Evolutionary conservation across 1,140 invertebrate genomes (phyloP), one percentile per base, ranked within the genome.

Genomic region (Kradibia gibbosae): DNA sequence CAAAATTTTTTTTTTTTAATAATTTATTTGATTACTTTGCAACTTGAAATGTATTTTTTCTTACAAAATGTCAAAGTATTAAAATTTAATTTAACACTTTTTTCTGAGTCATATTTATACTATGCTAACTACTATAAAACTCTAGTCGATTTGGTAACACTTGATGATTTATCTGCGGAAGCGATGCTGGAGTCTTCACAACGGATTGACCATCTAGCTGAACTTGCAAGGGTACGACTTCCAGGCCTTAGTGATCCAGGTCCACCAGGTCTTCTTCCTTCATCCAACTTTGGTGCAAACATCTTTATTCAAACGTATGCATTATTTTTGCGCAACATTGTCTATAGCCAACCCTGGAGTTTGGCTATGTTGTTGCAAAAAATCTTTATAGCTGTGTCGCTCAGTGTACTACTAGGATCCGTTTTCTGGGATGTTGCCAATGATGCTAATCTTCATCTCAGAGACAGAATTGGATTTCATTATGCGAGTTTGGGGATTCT

Each of bases 111-210:
- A n/a, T n/a, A n/a, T n/a, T n/a, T n/a, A 31, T 31, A 60, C 13
- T 60, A 11, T 28, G 2, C 31, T 31, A 60, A 60, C 11, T 3
- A 2, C 25, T 31, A 31, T 60, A 11, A 60, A 28, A 5, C 85
- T 92, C 91, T 1, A 98, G 97, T 99, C 88, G 97, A 98, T 89
- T 90, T 98, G 81, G 97, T 98, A 10, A 99, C 98, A 0, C 87
- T 98, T 86, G 98, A 99, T 87, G 97, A 98, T 88, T 90, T 98
- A 67, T 98, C 97, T 10, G 94, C 96, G 1, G 97, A 98, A 87
- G 97, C 98, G 22, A 96, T 98, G 94, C 88, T 98, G 71, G 98
- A 99, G 89, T 98, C 97, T 0, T 97, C 96, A 20, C 96, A 97
- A 82, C 93, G 98, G 82, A 97, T 99, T 71, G 96, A 98, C 88